Evolutionary conservation across 2,888 invertebrate genomes (phyloP).

Genomic region (Scaeva pyrastri): DNA sequence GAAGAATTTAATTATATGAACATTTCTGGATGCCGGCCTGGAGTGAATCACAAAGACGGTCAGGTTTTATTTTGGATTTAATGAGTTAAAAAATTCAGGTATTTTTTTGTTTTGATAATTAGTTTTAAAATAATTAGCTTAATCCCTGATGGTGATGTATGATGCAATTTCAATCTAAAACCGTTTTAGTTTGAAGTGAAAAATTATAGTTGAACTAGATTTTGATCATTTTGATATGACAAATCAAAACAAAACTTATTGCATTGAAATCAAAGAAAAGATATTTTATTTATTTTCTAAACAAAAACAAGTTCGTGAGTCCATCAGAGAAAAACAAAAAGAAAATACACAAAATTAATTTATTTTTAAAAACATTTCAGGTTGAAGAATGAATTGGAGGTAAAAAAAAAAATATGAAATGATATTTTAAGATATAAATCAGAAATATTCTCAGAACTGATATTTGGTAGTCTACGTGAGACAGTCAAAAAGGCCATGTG

Average conservation of each 20-base stretch:
- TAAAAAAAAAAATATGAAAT: background rate
- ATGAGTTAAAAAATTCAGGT: background rate
- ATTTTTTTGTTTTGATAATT: background rate
- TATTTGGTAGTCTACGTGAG: background rate
- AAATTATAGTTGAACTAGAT: background rate
- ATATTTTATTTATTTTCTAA: background rate
- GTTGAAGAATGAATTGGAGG: background rate
- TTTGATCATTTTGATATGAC: background rate
- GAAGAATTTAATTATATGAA: background rate
- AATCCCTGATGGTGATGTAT: background rate
- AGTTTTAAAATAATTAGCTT: background rate
- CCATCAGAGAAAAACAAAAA: background rate
- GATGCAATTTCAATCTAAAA: background rate
- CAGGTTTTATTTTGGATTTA: background rate
- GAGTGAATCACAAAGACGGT: background rate
- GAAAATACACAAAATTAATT: background rate
- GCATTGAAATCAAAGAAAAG: background rate
- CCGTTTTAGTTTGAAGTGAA: background rate
- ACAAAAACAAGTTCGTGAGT: background rate
- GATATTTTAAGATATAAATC: conserved; percentile 3
- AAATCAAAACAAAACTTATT: background rate
- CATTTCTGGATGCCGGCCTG: background rate
- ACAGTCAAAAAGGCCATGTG: conserved; percentile 1
- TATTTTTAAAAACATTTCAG: background rate
- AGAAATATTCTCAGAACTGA: background rate